These are phyloP conservation scores for Istiophorus platypterus DNA, from an alignment of 2,113 vertebrate species.

Conservation along the genomic window DNA sequence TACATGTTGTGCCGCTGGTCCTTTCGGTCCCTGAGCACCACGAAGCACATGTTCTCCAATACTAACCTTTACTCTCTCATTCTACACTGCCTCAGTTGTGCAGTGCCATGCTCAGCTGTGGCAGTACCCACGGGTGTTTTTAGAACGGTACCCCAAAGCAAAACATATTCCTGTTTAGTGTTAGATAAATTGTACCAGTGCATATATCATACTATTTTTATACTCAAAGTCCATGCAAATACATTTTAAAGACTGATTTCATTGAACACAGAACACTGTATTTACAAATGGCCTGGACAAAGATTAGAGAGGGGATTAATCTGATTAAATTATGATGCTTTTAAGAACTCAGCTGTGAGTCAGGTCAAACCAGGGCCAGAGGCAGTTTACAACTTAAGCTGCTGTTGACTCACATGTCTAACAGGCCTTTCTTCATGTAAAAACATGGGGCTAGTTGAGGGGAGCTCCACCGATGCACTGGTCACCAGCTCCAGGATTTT, in stretches of 20 bases:
- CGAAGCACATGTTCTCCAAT: conserved; percentile 47
- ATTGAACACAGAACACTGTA: neutral
- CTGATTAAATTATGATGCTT: neutral
- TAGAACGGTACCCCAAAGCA: neutral
- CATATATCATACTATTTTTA: neutral
- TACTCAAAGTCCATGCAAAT: neutral
- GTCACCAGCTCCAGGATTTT: conserved; percentile 83
- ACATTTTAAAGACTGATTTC: neutral
- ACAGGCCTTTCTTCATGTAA: conserved; percentile 81
- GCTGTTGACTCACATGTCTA: conserved; percentile 82
- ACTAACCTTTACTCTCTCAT: conserved; percentile 29
- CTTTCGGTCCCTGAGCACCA: conserved; percentile 87
- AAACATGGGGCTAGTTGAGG: conserved; percentile 81
- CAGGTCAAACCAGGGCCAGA: conserved; percentile 20
- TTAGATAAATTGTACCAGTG: neutral
- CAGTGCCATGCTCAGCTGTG: neutral
- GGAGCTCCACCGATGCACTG: conserved; percentile 81
- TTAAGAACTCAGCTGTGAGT: conserved; percentile 16
- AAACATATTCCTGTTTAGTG: neutral
- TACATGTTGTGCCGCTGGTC: conserved; percentile 76
- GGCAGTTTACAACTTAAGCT: conserved; percentile 15
- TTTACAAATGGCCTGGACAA: neutral
- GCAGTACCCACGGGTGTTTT: neutral
- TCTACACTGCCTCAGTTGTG: neutral
- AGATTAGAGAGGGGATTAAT: conserved; percentile 3